These are phyloP conservation scores for Saxidomus purpurata DNA, from an alignment of 1,140 invertebrate genomes.

Conservation along the genomic window DNA sequence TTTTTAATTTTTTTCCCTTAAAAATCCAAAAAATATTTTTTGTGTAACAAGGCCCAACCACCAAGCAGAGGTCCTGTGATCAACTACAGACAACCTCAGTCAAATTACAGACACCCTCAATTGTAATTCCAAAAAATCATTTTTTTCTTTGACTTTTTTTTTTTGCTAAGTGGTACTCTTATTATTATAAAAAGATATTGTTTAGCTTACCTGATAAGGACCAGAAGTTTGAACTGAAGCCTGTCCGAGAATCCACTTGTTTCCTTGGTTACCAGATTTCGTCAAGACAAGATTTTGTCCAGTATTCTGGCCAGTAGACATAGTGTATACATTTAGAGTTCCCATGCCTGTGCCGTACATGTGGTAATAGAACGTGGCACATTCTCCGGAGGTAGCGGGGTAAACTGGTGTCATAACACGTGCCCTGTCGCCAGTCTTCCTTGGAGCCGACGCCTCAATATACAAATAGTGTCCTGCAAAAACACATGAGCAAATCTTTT, in stretches of 20 bases:
- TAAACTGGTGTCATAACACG: constrained; percentile 72
- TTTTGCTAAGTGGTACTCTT: no score
- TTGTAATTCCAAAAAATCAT: no score
- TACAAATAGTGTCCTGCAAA: constrained; percentile 82
- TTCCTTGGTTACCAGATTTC: constrained; percentile 79
- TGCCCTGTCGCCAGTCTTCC: constrained; percentile 77
- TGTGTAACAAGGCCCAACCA: no score
- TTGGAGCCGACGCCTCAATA: constrained; percentile 81
- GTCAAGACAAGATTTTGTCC: constrained; percentile 73
- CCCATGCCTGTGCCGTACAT: constrained; percentile 82
- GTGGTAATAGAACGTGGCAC: constrained; percentile 83
- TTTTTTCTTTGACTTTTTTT: no score
- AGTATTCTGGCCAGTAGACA: constrained; percentile 62
- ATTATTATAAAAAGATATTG: neutral
- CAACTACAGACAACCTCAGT: no score
- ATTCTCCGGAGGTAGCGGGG: constrained; percentile 74
- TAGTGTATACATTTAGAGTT: constrained; percentile 77
- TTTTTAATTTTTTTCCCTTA: no score
- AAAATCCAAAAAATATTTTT: no score
- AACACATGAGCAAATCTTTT: no score
- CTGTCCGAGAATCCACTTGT: constrained; percentile 79
- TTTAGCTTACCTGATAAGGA: constrained; percentile 74
- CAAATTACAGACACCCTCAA: no score
- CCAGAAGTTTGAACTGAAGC: constrained; percentile 71
- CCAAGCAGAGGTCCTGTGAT: no score